Percentiles rank a stretch among this genome's conserved stretches.
Conservation (phyloP, 2,797 vertebrate species). For the Thaleichthys pacificus region DNA sequence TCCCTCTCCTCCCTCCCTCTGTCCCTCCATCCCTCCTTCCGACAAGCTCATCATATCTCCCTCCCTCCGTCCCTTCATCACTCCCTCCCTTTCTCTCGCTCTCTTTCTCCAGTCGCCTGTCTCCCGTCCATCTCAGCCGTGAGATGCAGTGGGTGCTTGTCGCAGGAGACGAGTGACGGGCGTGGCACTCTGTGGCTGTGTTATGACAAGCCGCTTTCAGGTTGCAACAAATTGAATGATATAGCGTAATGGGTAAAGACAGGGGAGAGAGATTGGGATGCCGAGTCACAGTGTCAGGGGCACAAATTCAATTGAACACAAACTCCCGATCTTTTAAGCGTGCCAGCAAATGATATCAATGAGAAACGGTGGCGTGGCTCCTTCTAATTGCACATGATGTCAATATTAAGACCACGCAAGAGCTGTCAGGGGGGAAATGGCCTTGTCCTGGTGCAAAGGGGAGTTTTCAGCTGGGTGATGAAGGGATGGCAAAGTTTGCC, state of each 20-base stretch:
- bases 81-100: neutral
- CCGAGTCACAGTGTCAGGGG: conserved; percentile 53
- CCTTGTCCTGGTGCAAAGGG: conserved; percentile 28
- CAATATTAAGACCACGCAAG: conserved; percentile 52
- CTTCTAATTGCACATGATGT: conserved; percentile 46
- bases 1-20: no score
- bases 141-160: neutral
- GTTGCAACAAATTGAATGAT: conserved; percentile 49
- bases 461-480: neutral
- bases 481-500: conserved; percentile 5
- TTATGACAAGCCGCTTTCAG: conserved; percentile 63
- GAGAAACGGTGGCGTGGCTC: conserved; percentile 25
- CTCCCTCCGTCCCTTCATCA: neutral
- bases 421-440: conserved; percentile 51
- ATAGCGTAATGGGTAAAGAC: conserved; percentile 33
- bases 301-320: conserved; percentile 25
- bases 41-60: no score
- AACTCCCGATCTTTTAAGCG: neutral
- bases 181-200: conserved; percentile 47
- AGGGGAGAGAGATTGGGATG: conserved; percentile 21
- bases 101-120: neutral
- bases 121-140: neutral
- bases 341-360: conserved; percentile 9
- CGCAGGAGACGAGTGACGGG: conserved; percentile 38
- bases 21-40: no score